Evolutionary conservation across 92 coral and sea anemone species (phyloP), one percentile per base, ranked within the genome.

Genomic region (Blastomussa wellsi): DNA sequence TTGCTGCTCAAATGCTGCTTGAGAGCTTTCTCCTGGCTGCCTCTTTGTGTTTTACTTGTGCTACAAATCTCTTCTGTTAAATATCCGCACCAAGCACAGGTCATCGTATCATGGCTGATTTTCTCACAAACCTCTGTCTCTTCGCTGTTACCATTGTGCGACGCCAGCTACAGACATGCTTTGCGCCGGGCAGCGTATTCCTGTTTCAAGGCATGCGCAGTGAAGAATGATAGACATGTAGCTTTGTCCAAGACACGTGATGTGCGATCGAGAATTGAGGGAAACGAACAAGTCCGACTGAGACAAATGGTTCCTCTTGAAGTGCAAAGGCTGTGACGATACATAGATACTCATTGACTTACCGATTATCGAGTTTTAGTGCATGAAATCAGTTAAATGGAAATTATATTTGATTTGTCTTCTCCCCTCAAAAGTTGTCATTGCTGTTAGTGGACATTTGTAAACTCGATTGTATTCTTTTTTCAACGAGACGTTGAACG

Each of bases 221-320:
- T 7, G 19, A 2, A 52, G 48, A 49, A 32, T 26, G 32, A 19
- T 20, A 81, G 29, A 17, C 77, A 70, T 14, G 78, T 36, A 22
- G 78, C 69, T 7, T 33, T 81, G 67, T 33, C 35, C 35, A 69
- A 26, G 78, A 51, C 78, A 70, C 78, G 68, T 81, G 85, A 81
- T 69, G 44, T 69, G 41, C n/a, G 35, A 16, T 36, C 24, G 42
- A 69, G 74, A n/a, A 35, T 32, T 69, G 74, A 70, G 17, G 75
- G 75, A 38, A 24, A 48, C 29, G 39, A 70, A 17, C 42, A 70
- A 19, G 75, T 70, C 22, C 75, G 29, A 20, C 44, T 70, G 28
- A 36, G 44, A 19, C 47, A 37, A 1, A 48, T 70, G 75, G 20
- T 17, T 70, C 75, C 44, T 17, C 75, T 70, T 70, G 74, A 70